Conservation (phyloP, 1,140 invertebrate genomes). For the Heliconius himera region DNA sequence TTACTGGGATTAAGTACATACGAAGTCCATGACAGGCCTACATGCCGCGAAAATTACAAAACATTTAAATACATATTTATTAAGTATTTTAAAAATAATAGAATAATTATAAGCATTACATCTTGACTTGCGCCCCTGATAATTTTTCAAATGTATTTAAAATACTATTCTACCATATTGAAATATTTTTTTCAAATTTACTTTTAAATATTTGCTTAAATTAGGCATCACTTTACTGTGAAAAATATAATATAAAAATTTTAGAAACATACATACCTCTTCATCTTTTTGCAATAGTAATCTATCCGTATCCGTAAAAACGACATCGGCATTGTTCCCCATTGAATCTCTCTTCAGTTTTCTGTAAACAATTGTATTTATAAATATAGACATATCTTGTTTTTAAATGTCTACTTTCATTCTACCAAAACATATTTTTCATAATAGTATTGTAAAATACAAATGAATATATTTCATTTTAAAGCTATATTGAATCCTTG, state of each 20-base stretch:
- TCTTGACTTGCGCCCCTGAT: neutral
- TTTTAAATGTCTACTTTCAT: too few relatives aligned
- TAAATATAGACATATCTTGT: too few relatives aligned
- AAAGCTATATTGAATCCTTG: neutral
- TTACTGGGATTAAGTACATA: slow-evolving; percentile 27
- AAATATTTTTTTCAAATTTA: neutral
- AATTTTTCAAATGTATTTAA: neutral
- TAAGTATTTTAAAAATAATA: neutral
- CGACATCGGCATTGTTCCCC: slow-evolving; percentile 89
- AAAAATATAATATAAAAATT: neutral
- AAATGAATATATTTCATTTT: neutral
- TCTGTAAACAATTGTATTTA: neutral
- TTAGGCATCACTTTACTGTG: neutral
- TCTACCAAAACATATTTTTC: too few relatives aligned
- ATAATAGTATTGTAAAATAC: too few relatives aligned
- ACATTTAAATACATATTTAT: slow-evolving; percentile 4
- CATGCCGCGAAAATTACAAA: slow-evolving; percentile 22
- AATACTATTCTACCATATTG: neutral
- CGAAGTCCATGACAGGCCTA: slow-evolving; percentile 37
- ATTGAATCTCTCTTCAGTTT: slow-evolving; percentile 90
- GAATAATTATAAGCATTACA: neutral
- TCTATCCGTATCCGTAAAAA: slow-evolving; percentile 92
- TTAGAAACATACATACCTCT: slow-evolving; percentile 85
- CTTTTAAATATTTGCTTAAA: neutral
- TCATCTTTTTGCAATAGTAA: slow-evolving; percentile 95